Conservation (phyloP, 2,113 vertebrate species). For the Sigmodon hispidus region DNA sequence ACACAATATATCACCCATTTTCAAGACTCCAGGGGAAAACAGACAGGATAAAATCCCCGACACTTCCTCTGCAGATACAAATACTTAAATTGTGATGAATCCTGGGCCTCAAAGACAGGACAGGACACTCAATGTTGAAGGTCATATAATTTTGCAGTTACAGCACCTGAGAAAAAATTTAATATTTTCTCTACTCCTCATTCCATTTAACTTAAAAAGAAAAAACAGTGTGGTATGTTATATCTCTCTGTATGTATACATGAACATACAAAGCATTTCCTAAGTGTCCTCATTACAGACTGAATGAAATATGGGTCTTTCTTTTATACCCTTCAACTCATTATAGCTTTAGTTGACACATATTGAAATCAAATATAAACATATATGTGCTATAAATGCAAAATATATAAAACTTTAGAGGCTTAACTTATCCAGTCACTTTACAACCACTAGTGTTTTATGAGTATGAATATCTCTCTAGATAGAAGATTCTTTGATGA, state of each 20-base stretch:
- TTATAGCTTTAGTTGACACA: background rate
- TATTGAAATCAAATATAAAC: background rate
- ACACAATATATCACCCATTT: background rate
- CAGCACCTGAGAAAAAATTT: constrained; percentile 69
- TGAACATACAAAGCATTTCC: background rate
- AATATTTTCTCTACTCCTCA: constrained; percentile 71
- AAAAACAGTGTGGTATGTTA: background rate
- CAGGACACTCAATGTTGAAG: constrained; percentile 31
- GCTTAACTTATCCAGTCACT: background rate
- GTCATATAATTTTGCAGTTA: constrained; percentile 49
- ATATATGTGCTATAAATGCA: background rate
- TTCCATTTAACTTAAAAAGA: constrained; percentile 36
- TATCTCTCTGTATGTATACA: background rate
- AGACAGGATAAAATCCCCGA: background rate
- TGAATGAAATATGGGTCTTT: background rate
- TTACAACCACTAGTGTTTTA: background rate
- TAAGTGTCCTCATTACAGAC: background rate
- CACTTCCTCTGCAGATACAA: background rate
- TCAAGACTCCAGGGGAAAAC: background rate
- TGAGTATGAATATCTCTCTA: background rate
- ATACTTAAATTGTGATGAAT: constrained; percentile 66
- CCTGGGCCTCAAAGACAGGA: background rate
- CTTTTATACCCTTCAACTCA: background rate
- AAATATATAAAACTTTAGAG: background rate
- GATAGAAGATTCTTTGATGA: background rate